Percentiles rank a stretch among this genome's conserved stretches.
Evolutionary conservation across 1,140 invertebrate species (phyloP).

Genomic region (Temnothorax curvispinosus): DNA sequence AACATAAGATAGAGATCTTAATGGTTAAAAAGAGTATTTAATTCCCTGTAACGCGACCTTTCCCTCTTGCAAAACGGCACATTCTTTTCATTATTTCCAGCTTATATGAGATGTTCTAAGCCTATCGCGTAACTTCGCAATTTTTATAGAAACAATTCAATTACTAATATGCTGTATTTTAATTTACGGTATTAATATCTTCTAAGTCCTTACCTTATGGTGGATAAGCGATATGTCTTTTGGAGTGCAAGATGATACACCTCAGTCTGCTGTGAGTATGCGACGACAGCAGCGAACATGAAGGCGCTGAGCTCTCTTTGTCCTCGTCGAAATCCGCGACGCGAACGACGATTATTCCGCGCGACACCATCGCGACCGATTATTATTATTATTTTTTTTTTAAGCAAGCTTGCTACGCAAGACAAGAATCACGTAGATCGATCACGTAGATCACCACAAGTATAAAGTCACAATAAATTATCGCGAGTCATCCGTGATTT

Average conservation of each 20-base stretch:
- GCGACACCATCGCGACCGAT: conserved; percentile 76
- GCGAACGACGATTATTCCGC: conserved; percentile 66
- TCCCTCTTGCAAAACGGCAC: not conserved
- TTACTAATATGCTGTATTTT: not conserved
- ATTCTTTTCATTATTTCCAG: not conserved
- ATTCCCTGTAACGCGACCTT: conserved; percentile 1
- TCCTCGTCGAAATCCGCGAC: conserved; percentile 60
- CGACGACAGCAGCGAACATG: conserved; percentile 62
- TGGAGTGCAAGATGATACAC: conserved; percentile 75
- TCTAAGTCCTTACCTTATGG: conserved; percentile 74
- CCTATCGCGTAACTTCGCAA: not conserved
- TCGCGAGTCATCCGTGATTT: not conserved
- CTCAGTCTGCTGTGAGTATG: conserved; percentile 75
- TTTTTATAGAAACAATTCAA: not conserved
- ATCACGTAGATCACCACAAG: conserved; percentile 14
- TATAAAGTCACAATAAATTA: conserved; percentile 27
- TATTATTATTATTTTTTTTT: conserved; percentile 43
- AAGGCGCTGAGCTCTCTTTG: conserved; percentile 60
- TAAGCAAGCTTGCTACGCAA: conserved; percentile 45
- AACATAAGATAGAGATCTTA: conserved; percentile 32
- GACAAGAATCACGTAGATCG: conserved; percentile 1
- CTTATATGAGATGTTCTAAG: not conserved
- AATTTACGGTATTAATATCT: too few relatives aligned
- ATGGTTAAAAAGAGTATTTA: conserved; percentile 32
- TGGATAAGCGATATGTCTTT: conserved; percentile 81